These are phyloP conservation scores for Leptosomus discolor DNA, from an alignment of 2,113 vertebrate species.

Conservation along the genomic window DNA sequence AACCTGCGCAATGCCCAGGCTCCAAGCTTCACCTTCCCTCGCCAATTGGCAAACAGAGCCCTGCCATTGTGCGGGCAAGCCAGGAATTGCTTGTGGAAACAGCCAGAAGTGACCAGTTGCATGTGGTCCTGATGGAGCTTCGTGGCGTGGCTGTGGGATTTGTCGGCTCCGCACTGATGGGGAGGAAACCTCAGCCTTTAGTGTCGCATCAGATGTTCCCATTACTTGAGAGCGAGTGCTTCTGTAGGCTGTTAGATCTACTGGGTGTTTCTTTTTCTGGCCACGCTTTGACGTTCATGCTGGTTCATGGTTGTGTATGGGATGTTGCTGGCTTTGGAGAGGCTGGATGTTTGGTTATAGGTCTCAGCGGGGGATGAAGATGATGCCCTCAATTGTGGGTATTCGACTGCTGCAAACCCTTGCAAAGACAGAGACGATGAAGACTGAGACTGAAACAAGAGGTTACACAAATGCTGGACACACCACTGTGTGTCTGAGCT, in stretches of 20 bases:
- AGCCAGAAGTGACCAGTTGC: not conserved
- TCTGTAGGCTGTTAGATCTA: not conserved
- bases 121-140: not conserved
- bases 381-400: not conserved
- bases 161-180: not conserved
- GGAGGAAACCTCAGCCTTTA: not conserved
- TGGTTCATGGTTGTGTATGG: accelerated
- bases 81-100: not conserved
- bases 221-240: accelerated
- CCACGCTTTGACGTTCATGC: not conserved
- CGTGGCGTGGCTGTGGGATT: not conserved
- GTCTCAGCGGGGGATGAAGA: not conserved
- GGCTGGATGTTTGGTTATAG: not conserved
- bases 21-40: not conserved
- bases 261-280: not conserved
- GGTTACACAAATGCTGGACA: not conserved
- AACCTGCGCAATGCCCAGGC: not conserved
- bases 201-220: not conserved
- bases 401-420: accelerated
- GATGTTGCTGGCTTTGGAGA: not conserved
- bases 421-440: not conserved
- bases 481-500: not conserved
- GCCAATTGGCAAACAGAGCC: not conserved
- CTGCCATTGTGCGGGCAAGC: not conserved
- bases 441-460: not conserved